phyloP scores from a whole-genome alignment of 2,113 vertebrate species.

The Dasyornis broadbenti region DNA sequence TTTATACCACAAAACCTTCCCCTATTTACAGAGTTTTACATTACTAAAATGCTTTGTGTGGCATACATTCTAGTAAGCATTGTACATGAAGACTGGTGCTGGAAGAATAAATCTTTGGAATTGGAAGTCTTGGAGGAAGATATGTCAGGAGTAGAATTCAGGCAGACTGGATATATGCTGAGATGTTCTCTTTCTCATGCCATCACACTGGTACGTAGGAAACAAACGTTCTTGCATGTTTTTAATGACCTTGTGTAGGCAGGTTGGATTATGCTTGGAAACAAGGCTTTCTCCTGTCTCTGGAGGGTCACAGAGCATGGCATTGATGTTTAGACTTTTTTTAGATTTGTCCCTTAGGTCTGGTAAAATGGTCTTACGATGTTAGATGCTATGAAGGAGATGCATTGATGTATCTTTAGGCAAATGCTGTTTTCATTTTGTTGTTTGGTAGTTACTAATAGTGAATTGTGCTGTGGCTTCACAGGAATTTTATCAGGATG shows the following conservation, averaged over 20 bases:
- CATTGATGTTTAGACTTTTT: background rate
- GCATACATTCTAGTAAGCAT: slow-evolving; percentile 79
- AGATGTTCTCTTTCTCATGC: slow-evolving; percentile 95
- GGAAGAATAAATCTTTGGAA: slow-evolving; percentile 94
- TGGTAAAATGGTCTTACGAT: background rate
- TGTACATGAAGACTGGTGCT: slow-evolving; percentile 96
- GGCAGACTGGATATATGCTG: slow-evolving; percentile 97
- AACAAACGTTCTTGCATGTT: background rate
- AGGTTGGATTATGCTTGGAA: background rate
- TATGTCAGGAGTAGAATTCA: slow-evolving; percentile 84
- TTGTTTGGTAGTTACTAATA: background rate
- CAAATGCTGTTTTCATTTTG: background rate
- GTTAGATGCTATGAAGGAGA: background rate
- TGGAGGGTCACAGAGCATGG: background rate
- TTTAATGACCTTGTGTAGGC: background rate
- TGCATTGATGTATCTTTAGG: background rate
- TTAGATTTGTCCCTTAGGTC: background rate
- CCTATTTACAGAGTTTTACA: background rate
- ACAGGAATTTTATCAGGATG: slow-evolving; percentile 98
- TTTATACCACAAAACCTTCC: background rate
- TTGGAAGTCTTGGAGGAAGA: slow-evolving; percentile 88
- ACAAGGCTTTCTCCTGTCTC: background rate
- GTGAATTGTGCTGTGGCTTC: slow-evolving; percentile 18
- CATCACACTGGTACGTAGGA: slow-evolving; percentile 87
- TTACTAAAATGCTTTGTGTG: background rate